Evolutionary conservation across 2,888 invertebrate species (phyloP), one percentile per base, ranked within the genome.

Genomic region (Meteorus colon): DNA sequence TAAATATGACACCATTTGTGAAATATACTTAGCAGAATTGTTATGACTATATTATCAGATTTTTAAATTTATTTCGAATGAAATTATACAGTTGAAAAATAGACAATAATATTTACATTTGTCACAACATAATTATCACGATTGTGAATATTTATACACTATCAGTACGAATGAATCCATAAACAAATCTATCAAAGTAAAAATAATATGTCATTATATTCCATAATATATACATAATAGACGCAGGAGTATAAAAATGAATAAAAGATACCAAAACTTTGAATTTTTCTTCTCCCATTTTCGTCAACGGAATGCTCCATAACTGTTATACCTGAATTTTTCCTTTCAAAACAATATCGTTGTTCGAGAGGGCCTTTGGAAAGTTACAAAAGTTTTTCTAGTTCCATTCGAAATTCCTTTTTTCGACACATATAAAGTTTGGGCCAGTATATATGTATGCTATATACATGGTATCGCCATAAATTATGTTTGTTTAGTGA

Each of bases 401-500:
- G 5, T 55, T 55, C 55, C 55, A 55, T 55, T 55, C 19, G 24
- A 55, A 55, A 55, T 55, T 19, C 55, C 24, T 55, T 19, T 51
- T 51, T 29, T 51, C 24, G 12, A 24, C 4, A 3, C 27, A n/a
- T n/a, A 62, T 29, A 29, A 6, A 29, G 12, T 29, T 29, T 12
- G 31, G 62, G 62, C 8, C 8, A 8, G 48, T 48, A 48, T n/a
- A 48, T 48, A 48, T 48, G 45, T 45, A 14, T 19, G n/a, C 6
- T 55, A 8, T 55, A 19, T 55, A 60, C 8, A 27, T 45, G 45
- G 65, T 73, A 55, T 29, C 51, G 19, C 55, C 74, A 41, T 76
- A 74, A 78, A 81, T 87, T 84, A 87, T 76, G 41, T 2, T 10
- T 83, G 80, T 79, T 77, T 85, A 86, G 78, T 87, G 87, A 62